Percentiles rank a stretch among this genome's conserved stretches.
Conservation (phyloP, 2,113 vertebrate species). For the Osmerus mordax region DNA sequence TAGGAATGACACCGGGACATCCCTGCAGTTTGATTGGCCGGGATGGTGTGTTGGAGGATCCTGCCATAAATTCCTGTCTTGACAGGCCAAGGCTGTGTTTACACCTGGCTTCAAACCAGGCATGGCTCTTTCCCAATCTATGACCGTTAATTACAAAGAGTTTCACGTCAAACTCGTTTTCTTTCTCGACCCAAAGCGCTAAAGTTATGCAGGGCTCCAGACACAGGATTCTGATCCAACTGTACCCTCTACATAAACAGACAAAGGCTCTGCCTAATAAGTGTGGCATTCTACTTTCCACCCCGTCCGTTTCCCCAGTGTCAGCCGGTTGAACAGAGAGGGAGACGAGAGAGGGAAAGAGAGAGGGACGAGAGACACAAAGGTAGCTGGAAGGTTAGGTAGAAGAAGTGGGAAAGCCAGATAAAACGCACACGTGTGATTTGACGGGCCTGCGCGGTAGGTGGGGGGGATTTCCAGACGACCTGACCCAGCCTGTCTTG, state of each 20-base stretch:
- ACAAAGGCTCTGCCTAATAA: neutral
- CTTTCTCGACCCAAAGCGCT: no score
- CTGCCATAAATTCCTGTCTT: constrained; percentile 29
- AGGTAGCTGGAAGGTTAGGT: neutral
- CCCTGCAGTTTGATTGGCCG: no score
- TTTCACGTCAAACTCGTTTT: no score
- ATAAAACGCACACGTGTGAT: neutral
- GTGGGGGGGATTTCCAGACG: constrained; percentile 22
- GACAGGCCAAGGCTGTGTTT: constrained; percentile 31
- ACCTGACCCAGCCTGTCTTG: constrained; percentile 53
- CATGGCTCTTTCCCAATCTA: neutral
- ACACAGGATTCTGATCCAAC: neutral
- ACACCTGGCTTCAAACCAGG: neutral
- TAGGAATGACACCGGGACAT: no score
- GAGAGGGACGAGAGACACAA: neutral
- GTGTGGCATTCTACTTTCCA: constrained; percentile 1
- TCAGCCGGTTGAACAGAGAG: neutral
- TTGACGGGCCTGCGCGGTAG: neutral
- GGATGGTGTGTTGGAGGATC: neutral
- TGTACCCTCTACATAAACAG: neutral
- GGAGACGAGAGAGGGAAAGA: neutral
- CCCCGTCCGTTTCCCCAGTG: neutral
- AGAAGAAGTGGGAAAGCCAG: neutral
- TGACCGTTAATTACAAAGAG: constrained; percentile 21
- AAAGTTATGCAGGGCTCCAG: no score